Percentiles rank a stretch among this genome's conserved stretches.
These are phyloP conservation scores for Eledone cirrhosa DNA, from an alignment of 2,888 invertebrate genomes.

Conservation along the genomic window DNA sequence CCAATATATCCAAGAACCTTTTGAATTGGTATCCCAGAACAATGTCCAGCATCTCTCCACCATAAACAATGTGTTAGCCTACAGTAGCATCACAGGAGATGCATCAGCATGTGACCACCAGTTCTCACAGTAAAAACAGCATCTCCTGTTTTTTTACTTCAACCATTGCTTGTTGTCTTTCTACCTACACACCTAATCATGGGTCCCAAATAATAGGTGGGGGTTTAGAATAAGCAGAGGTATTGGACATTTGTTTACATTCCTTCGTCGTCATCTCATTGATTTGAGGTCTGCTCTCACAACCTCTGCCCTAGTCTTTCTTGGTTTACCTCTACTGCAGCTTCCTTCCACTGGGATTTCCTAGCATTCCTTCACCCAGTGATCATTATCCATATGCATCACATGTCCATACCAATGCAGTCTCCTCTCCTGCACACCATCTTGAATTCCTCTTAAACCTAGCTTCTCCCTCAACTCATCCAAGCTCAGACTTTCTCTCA, in stretches of 20 bases:
- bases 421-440: too few species aligned
- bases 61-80: constrained; percentile 49
- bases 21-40: constrained; percentile 50
- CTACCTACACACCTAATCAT: background rate
- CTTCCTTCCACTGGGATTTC: too few species aligned
- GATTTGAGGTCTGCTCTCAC: too few species aligned
- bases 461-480: too few species aligned
- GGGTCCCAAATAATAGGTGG: too few species aligned
- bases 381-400: too few species aligned
- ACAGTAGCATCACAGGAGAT: constrained; percentile 58
- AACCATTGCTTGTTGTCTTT: background rate
- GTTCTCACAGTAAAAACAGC: constrained; percentile 49
- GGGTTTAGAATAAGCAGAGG: background rate
- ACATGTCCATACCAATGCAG: too few species aligned
- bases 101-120: constrained; percentile 58
- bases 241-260: background rate
- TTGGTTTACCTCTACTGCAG: too few species aligned
- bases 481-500: too few species aligned
- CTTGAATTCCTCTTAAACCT: too few species aligned
- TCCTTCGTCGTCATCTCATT: background rate
- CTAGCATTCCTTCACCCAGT: too few species aligned
- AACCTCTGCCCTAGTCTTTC: too few species aligned
- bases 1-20: constrained; percentile 40
- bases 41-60: constrained; percentile 43
- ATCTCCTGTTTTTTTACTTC: background rate